Conservation (phyloP, 2,113 vertebrate species). For the Macheiramphus alcinus region DNA sequence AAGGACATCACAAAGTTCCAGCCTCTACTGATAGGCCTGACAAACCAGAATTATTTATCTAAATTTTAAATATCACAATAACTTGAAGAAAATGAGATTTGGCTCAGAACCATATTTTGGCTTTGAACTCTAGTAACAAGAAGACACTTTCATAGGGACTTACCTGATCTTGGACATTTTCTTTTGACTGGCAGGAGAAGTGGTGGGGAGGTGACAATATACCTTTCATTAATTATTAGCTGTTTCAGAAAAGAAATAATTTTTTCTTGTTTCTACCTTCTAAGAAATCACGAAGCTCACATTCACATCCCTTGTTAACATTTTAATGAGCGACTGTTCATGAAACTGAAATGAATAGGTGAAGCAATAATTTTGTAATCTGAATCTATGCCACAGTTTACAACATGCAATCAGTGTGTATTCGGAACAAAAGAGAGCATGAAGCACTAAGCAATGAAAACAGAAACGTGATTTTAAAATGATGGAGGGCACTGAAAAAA, state of each 20-base stretch:
- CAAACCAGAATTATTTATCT: not conserved
- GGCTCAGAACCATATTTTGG: not conserved
- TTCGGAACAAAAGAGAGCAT: not conserved
- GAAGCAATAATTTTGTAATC: not conserved
- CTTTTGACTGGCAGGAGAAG: not conserved
- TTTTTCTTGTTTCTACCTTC: not conserved
- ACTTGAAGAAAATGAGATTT: not conserved
- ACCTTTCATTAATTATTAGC: not conserved
- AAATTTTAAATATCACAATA: not conserved
- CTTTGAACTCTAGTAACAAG: not conserved
- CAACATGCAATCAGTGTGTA: not conserved
- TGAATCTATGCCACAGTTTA: not conserved
- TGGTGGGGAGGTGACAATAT: not conserved
- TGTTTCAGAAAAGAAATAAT: not conserved
- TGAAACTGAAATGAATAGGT: not conserved
- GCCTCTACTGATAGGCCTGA: not conserved
- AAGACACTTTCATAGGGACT: not conserved
- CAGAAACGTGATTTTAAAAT: not conserved
- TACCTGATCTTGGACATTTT: not conserved
- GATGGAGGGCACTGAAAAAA: not conserved
- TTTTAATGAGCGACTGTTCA: not conserved
- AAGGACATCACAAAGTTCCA: not conserved
- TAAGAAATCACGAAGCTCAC: not conserved
- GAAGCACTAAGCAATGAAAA: not conserved
- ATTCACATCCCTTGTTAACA: not conserved